Evolutionary conservation across 2,888 invertebrate species (phyloP).

Genomic region (Drosophila ezoana): DNA sequence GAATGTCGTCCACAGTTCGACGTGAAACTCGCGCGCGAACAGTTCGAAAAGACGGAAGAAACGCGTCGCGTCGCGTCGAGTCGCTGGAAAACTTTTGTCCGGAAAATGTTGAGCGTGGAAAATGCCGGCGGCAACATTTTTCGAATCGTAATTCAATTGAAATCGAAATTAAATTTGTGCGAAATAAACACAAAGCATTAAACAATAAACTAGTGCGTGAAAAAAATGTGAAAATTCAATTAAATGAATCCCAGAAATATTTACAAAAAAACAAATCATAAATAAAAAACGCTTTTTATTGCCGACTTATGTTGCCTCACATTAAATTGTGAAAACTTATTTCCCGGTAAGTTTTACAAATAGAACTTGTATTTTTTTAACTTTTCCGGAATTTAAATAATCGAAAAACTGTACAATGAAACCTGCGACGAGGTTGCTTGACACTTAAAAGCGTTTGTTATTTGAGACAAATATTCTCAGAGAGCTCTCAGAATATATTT

Average conservation of each 20-base stretch:
- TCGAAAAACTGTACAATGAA: constrained; percentile 1
- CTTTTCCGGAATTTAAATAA: constrained; percentile 5
- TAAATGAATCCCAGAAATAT: constrained; percentile 45
- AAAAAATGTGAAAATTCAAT: constrained; percentile 27
- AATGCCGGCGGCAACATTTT: constrained; percentile 70
- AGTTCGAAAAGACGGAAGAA: constrained; percentile 56
- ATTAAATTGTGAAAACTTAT: not conserved
- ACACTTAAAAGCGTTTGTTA: constrained; percentile 39
- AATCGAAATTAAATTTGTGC: constrained; percentile 44
- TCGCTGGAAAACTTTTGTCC: constrained; percentile 4
- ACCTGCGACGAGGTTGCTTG: constrained; percentile 5
- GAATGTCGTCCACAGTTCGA: constrained; percentile 58
- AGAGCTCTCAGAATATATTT: constrained; percentile 5
- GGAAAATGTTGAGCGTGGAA: constrained; percentile 52
- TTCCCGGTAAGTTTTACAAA: constrained; percentile 19
- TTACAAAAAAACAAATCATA: constrained; percentile 17
- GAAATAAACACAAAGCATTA: constrained; percentile 39
- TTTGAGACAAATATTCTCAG: constrained; percentile 34
- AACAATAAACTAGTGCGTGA: constrained; percentile 38
- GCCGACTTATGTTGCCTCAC: constrained; percentile 7
- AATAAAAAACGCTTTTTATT: constrained; percentile 43
- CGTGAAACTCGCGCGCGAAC: constrained; percentile 79
- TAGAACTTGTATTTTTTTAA: not conserved
- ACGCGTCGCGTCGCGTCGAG: constrained; percentile 10
- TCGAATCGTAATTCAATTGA: constrained; percentile 46